A percentile compares a stretch with the other conserved stretches of the same genome.
Conservation (phyloP, 2,888 invertebrate genomes). For the Heliconius aoede region DNA sequence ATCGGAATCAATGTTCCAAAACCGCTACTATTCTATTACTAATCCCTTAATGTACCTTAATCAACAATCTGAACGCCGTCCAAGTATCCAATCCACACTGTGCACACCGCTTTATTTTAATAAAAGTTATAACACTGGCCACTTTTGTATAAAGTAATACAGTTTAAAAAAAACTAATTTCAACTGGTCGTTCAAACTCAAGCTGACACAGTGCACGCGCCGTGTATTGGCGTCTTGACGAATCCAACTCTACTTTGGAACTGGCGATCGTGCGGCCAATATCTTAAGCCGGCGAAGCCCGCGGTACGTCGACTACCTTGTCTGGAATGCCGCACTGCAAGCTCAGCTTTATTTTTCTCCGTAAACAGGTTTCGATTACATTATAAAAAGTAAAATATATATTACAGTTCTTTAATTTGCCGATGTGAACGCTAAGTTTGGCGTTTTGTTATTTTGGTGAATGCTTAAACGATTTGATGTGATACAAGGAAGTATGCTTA, state of each 20-base stretch:
- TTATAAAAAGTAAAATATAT: constrained; percentile 47
- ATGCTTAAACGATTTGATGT: background rate
- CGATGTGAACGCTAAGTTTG: constrained; percentile 3
- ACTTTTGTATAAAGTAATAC: constrained; percentile 54
- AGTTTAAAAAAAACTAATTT: constrained; percentile 44
- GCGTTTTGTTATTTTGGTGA: constrained; percentile 9
- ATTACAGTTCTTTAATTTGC: constrained; percentile 39
- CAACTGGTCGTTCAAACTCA: constrained; percentile 39
- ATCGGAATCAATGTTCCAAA: constrained; percentile 16
- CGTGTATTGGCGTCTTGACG: constrained; percentile 63
- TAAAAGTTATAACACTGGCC: constrained; percentile 69
- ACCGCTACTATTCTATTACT: constrained; percentile 30
- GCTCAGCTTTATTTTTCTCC: constrained; percentile 68
- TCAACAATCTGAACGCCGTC: constrained; percentile 66
- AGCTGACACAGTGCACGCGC: constrained; percentile 52
- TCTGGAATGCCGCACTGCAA: constrained; percentile 75
- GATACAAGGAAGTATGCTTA: background rate
- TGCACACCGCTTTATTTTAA: constrained; percentile 63
- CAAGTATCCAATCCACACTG: constrained; percentile 60
- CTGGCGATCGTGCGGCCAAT: constrained; percentile 56
- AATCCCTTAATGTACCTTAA: constrained; percentile 61
- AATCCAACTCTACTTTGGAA: constrained; percentile 76
- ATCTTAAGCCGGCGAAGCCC: constrained; percentile 51
- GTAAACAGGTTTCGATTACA: constrained; percentile 60
- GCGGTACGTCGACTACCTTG: constrained; percentile 60